These are phyloP conservation scores for Phycodurus eques DNA, from an alignment of 2,113 vertebrate genomes.

Conservation along the genomic window DNA sequence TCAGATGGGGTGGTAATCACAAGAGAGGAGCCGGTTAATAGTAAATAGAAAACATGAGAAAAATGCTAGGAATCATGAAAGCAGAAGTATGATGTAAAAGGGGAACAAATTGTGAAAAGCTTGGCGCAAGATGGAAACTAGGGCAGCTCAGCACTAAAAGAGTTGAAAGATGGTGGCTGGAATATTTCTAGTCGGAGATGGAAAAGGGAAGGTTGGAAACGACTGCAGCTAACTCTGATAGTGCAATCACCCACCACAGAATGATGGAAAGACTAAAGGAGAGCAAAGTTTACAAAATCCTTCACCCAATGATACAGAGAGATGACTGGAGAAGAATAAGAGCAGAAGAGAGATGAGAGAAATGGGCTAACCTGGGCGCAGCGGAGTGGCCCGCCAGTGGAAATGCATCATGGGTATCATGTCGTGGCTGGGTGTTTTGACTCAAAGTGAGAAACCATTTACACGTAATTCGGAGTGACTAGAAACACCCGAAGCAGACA, in stretches of 20 bases:
- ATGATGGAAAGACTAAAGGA: conserved; percentile 35
- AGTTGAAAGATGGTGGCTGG: conserved; percentile 33
- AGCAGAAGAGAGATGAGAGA: conserved; percentile 55
- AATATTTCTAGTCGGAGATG: conserved; percentile 23
- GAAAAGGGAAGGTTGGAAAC: conserved; percentile 23
- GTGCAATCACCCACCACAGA: conserved; percentile 22
- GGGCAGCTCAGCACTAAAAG: conserved; percentile 38
- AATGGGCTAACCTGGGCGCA: conserved; percentile 48
- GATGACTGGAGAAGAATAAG: conserved; percentile 29
- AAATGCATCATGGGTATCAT: conserved; percentile 65
- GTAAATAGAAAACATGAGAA: background rate
- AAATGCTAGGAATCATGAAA: conserved; percentile 8
- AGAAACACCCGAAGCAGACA: conserved; percentile 63
- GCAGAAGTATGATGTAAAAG: conserved; percentile 3
- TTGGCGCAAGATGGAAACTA: conserved; percentile 30
- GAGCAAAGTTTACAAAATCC: conserved; percentile 51
- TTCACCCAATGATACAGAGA: conserved; percentile 25
- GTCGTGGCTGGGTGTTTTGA: conserved; percentile 63
- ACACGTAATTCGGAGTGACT: conserved; percentile 68
- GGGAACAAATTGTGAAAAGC: conserved; percentile 32
- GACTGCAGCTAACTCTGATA: conserved; percentile 31
- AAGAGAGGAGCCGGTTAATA: background rate
- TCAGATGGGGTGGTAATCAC: conserved; percentile 3
- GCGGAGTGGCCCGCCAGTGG: conserved; percentile 56
- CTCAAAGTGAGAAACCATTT: conserved; percentile 65